Conservation (phyloP, 2,888 invertebrate genomes). For the Gastrophysa polygoni region DNA sequence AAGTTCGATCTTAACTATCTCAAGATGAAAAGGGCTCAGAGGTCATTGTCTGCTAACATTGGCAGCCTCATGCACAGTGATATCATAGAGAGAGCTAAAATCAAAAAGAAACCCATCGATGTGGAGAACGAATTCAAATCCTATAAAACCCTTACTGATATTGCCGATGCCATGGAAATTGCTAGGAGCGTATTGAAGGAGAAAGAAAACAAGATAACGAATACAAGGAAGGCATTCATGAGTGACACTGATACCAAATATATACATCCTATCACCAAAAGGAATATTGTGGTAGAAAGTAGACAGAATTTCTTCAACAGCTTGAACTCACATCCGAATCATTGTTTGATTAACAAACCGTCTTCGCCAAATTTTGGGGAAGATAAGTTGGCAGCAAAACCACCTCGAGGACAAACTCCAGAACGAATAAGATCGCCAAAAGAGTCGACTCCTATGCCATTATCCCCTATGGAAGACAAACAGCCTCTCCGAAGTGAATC, state of each 20-base stretch:
- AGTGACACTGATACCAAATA: constrained; percentile 54
- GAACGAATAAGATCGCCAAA: constrained; percentile 44
- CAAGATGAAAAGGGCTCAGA: constrained; percentile 79
- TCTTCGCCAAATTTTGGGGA: constrained; percentile 33
- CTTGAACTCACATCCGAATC: constrained; percentile 38
- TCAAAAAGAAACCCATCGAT: constrained; percentile 34
- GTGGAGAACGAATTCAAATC: constrained; percentile 46
- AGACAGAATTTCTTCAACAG: constrained; percentile 52
- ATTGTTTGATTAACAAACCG: constrained; percentile 34
- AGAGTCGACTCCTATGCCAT: constrained; percentile 47
- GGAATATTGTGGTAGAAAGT: constrained; percentile 54
- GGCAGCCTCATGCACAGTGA: constrained; percentile 76
- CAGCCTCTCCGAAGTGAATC: constrained; percentile 31
- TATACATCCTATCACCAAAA: constrained; percentile 34
- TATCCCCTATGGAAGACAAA: constrained; percentile 41
- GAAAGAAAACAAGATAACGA: constrained; percentile 53
- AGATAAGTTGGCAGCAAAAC: constrained; percentile 46
- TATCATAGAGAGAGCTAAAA: constrained; percentile 51
- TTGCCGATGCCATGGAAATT: constrained; percentile 59
- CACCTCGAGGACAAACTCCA: constrained; percentile 49
- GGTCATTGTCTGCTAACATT: constrained; percentile 84
- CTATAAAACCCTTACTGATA: constrained; percentile 53
- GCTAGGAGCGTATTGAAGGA: constrained; percentile 57
- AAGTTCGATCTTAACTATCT: constrained; percentile 57
- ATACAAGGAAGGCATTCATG: constrained; percentile 53